phyloP scores from a whole-genome alignment of 2,888 invertebrate species.

The Drosophila colorata region DNA sequence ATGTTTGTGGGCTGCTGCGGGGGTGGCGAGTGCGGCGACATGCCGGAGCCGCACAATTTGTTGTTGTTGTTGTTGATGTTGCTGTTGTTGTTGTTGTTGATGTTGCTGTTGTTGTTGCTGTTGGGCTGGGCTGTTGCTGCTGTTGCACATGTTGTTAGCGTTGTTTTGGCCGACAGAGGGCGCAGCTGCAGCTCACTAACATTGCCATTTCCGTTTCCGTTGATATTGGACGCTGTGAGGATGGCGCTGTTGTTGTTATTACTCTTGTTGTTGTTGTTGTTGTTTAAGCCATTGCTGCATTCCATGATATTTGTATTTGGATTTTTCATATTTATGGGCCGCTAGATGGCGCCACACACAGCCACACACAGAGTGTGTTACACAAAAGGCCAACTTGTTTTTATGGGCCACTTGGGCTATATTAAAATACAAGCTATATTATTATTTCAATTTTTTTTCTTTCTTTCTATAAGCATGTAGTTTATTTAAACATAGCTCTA shows the following conservation, averaged over 20 bases:
- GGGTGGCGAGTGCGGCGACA: slow-evolving; percentile 59
- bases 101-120: slow-evolving; percentile 37
- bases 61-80: slow-evolving; percentile 43
- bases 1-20: slow-evolving; percentile 69
- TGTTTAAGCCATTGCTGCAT: slow-evolving; percentile 68
- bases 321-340: slow-evolving; percentile 81
- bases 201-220: slow-evolving; percentile 81
- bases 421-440: slow-evolving; percentile 64
- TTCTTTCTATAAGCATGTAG: slow-evolving; percentile 14
- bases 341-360: slow-evolving; percentile 70
- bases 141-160: slow-evolving; percentile 55
- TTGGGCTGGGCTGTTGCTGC: slow-evolving; percentile 39
- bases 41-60: slow-evolving; percentile 47
- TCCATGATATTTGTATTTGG: slow-evolving; percentile 80
- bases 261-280: slow-evolving; percentile 45
- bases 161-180: slow-evolving; percentile 58
- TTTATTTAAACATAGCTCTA: slow-evolving; percentile 14
- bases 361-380: slow-evolving; percentile 12
- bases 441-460: slow-evolving; percentile 27
- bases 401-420: slow-evolving; percentile 73
- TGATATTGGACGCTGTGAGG: slow-evolving; percentile 68
- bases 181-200: slow-evolving; percentile 69
- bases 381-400: slow-evolving; percentile 49
- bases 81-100: slow-evolving; percentile 32
- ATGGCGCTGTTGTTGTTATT: slow-evolving; percentile 24